Evolutionary conservation across 1,140 invertebrate species (phyloP).

Genomic region (Tribolium madens): DNA sequence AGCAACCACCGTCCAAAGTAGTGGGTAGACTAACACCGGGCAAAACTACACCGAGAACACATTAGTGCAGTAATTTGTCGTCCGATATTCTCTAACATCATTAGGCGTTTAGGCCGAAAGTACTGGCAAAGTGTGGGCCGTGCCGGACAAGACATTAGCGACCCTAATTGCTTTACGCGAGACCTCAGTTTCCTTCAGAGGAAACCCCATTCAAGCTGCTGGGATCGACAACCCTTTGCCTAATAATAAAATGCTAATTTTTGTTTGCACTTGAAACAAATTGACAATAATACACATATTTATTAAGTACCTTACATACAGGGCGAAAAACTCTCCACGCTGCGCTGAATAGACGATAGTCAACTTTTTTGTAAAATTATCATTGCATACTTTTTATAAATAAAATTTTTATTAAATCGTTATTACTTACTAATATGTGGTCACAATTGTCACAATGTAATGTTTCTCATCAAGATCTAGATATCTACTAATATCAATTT

Average conservation of each 20-base stretch:
- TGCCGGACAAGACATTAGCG: constrained; percentile 62
- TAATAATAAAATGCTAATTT: constrained; percentile 37
- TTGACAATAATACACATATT: too few species aligned
- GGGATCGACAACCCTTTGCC: constrained; percentile 15
- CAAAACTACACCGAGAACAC: constrained; percentile 48
- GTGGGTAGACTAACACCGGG: constrained; percentile 32
- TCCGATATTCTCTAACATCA: constrained; percentile 58
- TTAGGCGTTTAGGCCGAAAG: constrained; percentile 59
- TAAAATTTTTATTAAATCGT: too few species aligned
- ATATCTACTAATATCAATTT: too few species aligned
- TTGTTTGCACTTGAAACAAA: too few species aligned
- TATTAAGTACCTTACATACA: too few species aligned
- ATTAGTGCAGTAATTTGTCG: constrained; percentile 56
- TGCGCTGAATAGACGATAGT: too few species aligned
- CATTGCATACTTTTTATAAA: too few species aligned
- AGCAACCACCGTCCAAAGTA: constrained; percentile 16
- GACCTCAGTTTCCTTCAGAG: constrained; percentile 49
- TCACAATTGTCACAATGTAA: too few species aligned
- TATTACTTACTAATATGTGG: too few species aligned
- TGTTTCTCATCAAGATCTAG: too few species aligned
- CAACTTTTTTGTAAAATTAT: too few species aligned
- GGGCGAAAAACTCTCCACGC: too few species aligned
- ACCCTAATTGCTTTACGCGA: constrained; percentile 58
- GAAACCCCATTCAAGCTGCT: constrained; percentile 1
- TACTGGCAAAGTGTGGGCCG: constrained; percentile 58